These are phyloP conservation scores for Scolopax bukidnonensis DNA, from an alignment of 2,797 vertebrate species.

Conservation along the genomic window DNA sequence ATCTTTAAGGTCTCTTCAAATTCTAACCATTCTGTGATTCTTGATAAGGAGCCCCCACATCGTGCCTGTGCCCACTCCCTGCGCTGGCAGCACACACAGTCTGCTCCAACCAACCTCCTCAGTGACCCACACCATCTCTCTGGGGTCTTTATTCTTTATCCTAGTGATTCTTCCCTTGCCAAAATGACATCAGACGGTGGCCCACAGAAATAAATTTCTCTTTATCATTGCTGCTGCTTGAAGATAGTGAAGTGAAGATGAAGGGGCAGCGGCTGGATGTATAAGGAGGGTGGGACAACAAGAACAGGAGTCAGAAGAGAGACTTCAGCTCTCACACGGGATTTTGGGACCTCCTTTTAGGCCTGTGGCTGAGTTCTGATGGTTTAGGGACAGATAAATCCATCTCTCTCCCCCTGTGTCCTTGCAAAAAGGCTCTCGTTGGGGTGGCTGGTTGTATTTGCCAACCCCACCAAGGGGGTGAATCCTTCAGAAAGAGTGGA, in stretches of 20 bases:
- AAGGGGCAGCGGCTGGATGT: background rate
- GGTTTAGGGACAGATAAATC: background rate
- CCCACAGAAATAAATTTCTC: background rate
- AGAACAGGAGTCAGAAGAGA: background rate
- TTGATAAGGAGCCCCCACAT: background rate
- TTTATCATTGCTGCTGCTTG: background rate
- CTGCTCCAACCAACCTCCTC: background rate
- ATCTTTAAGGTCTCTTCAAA: too few relatives aligned
- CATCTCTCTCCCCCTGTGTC: fast-evolving
- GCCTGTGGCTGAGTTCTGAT: background rate
- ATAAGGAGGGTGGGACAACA: background rate
- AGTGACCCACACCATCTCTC: fast-evolving
- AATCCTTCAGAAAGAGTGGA: background rate
- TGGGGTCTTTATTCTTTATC: background rate
- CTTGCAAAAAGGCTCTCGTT: background rate
- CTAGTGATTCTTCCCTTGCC: background rate
- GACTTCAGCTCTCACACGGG: background rate
- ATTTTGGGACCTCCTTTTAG: background rate
- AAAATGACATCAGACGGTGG: background rate
- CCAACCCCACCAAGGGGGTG: background rate
- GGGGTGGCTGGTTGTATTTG: background rate
- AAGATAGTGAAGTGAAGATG: background rate
- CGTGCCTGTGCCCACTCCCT: fast-evolving
- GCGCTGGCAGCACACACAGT: background rate
- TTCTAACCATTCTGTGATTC: too few relatives aligned